Conservation (phyloP, 2,888 invertebrate species). For the Polietes domitor region DNA sequence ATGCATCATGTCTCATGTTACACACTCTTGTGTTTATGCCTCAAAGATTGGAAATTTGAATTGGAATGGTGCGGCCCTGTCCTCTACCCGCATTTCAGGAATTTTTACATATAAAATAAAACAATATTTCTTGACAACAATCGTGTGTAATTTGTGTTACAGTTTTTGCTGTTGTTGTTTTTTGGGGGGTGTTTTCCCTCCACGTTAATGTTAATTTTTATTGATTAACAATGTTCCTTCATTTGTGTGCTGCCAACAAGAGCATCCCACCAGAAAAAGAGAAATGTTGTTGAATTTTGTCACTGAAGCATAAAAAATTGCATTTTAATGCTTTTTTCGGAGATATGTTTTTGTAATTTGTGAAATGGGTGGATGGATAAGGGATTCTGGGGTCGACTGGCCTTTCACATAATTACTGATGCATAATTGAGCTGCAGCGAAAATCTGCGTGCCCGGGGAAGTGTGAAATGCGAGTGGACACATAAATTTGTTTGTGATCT, state of each 20-base stretch:
- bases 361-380: background rate
- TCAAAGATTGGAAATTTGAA: background rate
- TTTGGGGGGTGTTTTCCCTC: background rate
- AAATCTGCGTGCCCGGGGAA: background rate
- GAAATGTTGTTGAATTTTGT: background rate
- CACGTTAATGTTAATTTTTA: background rate
- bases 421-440: background rate
- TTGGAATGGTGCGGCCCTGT: background rate
- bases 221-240: constrained; percentile 34
- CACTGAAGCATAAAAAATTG: constrained; percentile 22
- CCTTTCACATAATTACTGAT: background rate
- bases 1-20: background rate
- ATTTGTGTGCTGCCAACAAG: constrained; percentile 7
- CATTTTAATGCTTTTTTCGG: too few relatives aligned
- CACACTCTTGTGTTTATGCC: background rate
- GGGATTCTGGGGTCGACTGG: background rate
- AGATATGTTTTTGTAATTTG: too few relatives aligned
- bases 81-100: background rate
- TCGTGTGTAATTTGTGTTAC: constrained; percentile 30
- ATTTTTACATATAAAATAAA: background rate
- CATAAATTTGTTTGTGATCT: background rate
- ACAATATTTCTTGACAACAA: background rate
- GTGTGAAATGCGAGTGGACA: constrained; percentile 3
- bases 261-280: background rate
- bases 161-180: background rate